phyloP scores from a whole-genome alignment of 2,797 vertebrate genomes.

The Presbytis comata region DNA sequence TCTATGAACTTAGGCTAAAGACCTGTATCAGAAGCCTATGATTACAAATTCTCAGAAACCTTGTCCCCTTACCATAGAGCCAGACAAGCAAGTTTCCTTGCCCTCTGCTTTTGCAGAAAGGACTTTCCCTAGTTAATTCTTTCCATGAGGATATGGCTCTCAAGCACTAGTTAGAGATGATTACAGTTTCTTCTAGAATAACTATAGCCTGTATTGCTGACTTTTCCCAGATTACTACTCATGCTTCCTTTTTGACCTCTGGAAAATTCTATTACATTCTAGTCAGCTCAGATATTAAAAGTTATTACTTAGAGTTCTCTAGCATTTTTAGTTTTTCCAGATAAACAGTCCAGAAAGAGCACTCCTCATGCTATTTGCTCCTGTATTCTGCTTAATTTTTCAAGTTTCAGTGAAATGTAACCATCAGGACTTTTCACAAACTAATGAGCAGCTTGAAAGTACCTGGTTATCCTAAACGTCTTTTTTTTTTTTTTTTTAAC shows the following conservation, averaged over 20 bases:
- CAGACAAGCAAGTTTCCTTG: background rate
- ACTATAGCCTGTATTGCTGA: background rate
- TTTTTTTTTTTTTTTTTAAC: background rate
- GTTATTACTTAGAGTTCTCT: background rate
- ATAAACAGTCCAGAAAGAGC: background rate
- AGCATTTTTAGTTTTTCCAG: background rate
- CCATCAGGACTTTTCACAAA: background rate
- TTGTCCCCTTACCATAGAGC: background rate
- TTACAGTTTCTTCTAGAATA: background rate
- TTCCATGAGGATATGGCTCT: background rate
- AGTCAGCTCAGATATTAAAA: background rate
- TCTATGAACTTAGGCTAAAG: background rate
- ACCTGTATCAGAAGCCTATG: background rate
- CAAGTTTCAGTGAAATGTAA: constrained; percentile 5
- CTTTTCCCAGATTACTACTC: background rate
- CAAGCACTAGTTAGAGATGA: background rate
- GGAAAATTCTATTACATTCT: background rate
- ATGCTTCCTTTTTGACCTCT: background rate
- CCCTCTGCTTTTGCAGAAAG: background rate
- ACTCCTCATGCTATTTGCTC: background rate
- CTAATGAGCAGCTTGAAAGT: background rate
- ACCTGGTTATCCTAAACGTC: background rate
- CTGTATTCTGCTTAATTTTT: background rate
- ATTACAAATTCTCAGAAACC: background rate
- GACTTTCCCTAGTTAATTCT: background rate